Evolutionary conservation across 2,888 invertebrate genomes (phyloP).

Genomic region (Neocrepidodera transversa): DNA sequence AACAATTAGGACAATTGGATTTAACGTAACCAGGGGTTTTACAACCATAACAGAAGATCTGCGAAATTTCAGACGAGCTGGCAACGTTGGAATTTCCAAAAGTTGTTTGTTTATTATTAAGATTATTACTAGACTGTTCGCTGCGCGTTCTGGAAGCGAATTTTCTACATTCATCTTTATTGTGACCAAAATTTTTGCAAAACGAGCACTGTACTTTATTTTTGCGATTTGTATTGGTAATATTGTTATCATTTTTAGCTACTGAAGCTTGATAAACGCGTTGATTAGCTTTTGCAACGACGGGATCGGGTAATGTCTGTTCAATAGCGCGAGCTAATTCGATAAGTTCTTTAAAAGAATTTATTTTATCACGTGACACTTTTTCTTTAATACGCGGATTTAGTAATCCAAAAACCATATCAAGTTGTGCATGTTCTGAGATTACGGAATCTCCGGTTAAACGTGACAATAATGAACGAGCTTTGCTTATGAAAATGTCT

Average conservation of each 20-base stretch:
- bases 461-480: too few species aligned
- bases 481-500: too few species aligned
- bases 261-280: too few species aligned
- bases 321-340: neutral
- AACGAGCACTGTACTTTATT: too few species aligned
- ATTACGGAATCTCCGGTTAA: neutral
- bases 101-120: neutral
- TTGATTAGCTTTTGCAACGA: too few species aligned
- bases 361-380: neutral
- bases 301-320: neutral
- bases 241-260: neutral
- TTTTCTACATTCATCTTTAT: too few species aligned
- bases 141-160: too few species aligned
- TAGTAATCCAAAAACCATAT: conserved; percentile 29
- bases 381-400: conserved; percentile 17
- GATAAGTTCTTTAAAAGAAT: conserved; percentile 7
- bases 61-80: too few species aligned
- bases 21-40: conserved; percentile 9
- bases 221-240: too few species aligned
- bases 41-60: conserved; percentile 9
- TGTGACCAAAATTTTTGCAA: too few species aligned
- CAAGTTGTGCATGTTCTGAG: conserved; percentile 18
- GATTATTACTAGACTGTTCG: too few species aligned
- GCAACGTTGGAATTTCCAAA: too few species aligned
- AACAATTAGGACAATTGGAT: conserved; percentile 14